Base-by-base conservation (phyloP, 2,113 vertebrate species). In the Phasianus colchicus region DNA sequence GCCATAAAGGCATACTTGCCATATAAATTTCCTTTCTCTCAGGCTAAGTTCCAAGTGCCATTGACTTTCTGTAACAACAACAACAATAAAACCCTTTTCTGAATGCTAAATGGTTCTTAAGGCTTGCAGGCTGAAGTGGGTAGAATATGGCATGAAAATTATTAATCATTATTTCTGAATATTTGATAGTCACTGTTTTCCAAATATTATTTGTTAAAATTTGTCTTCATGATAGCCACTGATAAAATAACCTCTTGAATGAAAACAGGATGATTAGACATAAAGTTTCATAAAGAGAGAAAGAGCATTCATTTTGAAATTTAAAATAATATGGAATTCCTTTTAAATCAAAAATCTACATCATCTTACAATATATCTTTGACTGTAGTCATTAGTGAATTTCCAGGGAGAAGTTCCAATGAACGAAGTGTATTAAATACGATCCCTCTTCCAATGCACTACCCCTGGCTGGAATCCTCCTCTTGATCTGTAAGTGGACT, bases 311-410 rank as follows among this genome's bases (percentile, higher is more conserved):
- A 22, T 48, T 65, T 80, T 43, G 24, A 2, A 42, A 79, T 47
- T 47, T 24, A 74, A 76, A 79, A 29, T 65, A 21, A 38, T 70
- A 47, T 54, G 4, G 6, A n/a, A 30, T 13, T 65, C 25, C 43
- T 75, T 81, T 60, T 54, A 79, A 5, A 22, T 38, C 19, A 60
- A 30, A 84, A 21, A 1, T 16, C 18, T 48, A 8, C 42, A 12
- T 36, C 50, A 9, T 32, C 15, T n/a, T 48, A 10, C 7, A 73
- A 34, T 48, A 21, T 10, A 48, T 47, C 47, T 47, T 21, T 48
- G 47, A 48, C 20, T 0, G 0, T 14, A 5, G 13, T 71, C 30
- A n/a, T 54, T 54, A 60, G 13, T 48, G n/a, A 38, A 52, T 64
- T 64, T 27, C 50, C 52, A 32, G 8, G 15, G 9, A 71, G 15